Conservation (phyloP, 2,113 vertebrate species). For the Gorsachius goisagi region DNA sequence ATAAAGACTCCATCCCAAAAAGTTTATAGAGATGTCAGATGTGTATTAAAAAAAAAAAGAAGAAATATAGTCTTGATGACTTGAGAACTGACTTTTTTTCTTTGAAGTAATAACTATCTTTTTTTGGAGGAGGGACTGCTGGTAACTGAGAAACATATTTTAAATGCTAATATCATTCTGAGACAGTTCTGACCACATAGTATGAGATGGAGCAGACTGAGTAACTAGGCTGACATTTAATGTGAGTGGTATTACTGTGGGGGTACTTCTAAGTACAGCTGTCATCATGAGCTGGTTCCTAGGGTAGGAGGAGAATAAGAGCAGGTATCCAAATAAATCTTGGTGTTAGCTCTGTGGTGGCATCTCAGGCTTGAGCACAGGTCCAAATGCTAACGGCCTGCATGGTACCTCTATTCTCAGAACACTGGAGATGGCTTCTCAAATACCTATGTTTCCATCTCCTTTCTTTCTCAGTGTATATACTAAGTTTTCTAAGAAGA, state of each 20-base stretch:
- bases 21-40: neutral
- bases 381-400: neutral
- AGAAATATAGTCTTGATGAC: neutral
- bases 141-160: neutral
- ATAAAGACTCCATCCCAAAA: neutral
- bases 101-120: neutral
- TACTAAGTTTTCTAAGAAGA: neutral
- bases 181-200: neutral
- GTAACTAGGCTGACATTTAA: conserved; percentile 41
- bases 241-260: neutral
- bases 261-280: neutral
- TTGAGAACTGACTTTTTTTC: neutral
- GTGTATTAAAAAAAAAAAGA: neutral
- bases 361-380: neutral
- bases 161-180: neutral
- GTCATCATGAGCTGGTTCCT: neutral
- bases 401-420: neutral
- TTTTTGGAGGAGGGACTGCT: neutral
- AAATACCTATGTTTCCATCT: neutral
- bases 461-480: neutral
- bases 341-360: neutral
- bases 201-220: neutral
- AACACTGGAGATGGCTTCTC: neutral
- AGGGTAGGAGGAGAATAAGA: neutral
- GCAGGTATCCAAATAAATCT: neutral